These are phyloP conservation scores for Calidris pygmaea DNA, from an alignment of 2,113 vertebrate species.

Conservation along the genomic window DNA sequence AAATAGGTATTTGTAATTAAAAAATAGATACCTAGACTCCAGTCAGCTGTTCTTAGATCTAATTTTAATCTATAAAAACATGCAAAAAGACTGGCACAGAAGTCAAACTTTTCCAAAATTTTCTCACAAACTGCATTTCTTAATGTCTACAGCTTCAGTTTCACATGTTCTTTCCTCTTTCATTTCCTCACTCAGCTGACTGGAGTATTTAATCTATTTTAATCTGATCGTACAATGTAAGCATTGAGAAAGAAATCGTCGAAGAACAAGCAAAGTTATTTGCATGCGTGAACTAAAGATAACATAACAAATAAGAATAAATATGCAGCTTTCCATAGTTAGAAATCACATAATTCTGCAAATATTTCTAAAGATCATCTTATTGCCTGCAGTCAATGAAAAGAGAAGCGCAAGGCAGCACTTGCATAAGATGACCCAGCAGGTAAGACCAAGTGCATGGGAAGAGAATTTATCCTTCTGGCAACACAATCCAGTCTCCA, in stretches of 20 bases:
- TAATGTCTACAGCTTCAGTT: background rate
- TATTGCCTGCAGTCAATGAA: background rate
- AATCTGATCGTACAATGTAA: background rate
- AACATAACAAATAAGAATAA: background rate
- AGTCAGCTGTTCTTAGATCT: background rate
- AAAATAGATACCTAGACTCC: background rate
- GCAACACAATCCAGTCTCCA: rapidly evolving
- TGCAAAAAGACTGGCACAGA: background rate
- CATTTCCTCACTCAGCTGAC: background rate
- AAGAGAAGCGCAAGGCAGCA: background rate
- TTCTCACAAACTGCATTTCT: background rate
- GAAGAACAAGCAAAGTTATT: background rate
- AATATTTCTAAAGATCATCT: background rate
- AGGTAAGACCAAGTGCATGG: background rate
- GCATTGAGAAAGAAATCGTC: background rate
- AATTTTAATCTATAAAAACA: background rate
- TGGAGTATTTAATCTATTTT: background rate
- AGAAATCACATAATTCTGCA: background rate
- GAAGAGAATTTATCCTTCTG: background rate
- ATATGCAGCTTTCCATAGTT: background rate
- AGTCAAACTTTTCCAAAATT: background rate
- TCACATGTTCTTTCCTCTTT: background rate
- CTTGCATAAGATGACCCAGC: background rate
- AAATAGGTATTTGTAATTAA: background rate
- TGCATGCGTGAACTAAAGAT: background rate